phyloP scores from a whole-genome alignment of 2,113 vertebrate genomes.

The Xiphorhynchus elegans region DNA sequence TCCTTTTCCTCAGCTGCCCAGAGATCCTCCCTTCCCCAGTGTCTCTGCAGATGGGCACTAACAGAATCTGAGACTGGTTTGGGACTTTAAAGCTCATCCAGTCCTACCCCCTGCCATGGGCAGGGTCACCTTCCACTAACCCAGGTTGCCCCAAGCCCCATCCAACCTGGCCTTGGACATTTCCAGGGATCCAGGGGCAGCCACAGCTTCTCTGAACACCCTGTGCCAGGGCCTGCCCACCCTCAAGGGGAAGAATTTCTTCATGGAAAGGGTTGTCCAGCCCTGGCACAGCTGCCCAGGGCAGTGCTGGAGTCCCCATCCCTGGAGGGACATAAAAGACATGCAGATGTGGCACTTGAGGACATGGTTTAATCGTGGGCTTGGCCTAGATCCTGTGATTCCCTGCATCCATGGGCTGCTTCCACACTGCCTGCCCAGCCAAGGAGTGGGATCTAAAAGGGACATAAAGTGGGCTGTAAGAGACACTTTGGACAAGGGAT shows the following conservation, averaged over 20 bases:
- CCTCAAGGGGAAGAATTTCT: not conserved
- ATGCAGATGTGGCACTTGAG: not conserved
- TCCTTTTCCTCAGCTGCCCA: not conserved
- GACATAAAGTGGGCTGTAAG: not conserved
- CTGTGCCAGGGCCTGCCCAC: not conserved
- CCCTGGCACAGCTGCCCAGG: not conserved
- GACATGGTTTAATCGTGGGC: not conserved
- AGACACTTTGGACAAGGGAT: not conserved
- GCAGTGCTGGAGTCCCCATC: not conserved
- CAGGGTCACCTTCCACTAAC: rapidly evolving
- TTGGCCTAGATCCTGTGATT: not conserved
- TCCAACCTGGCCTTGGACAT: rapidly evolving
- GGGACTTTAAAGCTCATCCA: rapidly evolving
- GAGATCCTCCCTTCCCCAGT: not conserved
- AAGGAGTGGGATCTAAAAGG: not conserved
- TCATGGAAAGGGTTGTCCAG: not conserved
- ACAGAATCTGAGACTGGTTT: not conserved
- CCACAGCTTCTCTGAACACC: not conserved
- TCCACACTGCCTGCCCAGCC: not conserved
- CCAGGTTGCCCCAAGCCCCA: rapidly evolving
- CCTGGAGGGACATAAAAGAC: not conserved
- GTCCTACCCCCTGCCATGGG: not conserved
- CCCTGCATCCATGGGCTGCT: not conserved
- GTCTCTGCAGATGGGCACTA: rapidly evolving
- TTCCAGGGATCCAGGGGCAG: not conserved